Evolutionary conservation across 2,888 invertebrate species (phyloP).

Genomic region (Pocota personata): DNA sequence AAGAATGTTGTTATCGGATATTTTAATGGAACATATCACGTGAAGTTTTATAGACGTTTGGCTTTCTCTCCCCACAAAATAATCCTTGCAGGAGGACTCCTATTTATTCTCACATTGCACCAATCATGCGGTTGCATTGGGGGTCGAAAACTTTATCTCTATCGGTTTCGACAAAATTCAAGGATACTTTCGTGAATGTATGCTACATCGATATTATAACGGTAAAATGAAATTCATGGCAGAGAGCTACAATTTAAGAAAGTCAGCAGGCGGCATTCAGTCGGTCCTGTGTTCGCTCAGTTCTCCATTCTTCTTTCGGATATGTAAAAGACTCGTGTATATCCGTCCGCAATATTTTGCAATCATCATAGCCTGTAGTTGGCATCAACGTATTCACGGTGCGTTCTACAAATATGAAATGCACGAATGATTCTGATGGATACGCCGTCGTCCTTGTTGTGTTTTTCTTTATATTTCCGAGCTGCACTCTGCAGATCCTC

Average conservation of each 20-base stretch:
- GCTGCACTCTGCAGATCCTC: conserved; percentile 19
- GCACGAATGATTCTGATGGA: conserved; percentile 65
- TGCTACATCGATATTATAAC: conserved; percentile 4
- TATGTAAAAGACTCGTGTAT: conserved; percentile 21
- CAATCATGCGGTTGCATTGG: too few relatives aligned
- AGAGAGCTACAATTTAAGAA: conserved; percentile 29
- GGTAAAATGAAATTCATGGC: conserved; percentile 31
- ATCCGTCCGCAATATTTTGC: conserved; percentile 51
- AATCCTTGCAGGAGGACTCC: not conserved
- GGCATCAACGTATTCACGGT: conserved; percentile 35
- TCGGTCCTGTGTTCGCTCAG: not conserved
- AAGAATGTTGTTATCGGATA: conserved; percentile 67
- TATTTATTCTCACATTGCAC: not conserved
- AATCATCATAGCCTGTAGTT: conserved; percentile 37
- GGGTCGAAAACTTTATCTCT: not conserved
- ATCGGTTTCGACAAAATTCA: conserved; percentile 18
- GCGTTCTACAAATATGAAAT: conserved; percentile 61
- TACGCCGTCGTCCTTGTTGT: conserved; percentile 28
- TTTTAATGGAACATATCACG: conserved; percentile 54
- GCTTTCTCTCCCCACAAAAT: conserved; percentile 1
- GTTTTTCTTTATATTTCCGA: not conserved
- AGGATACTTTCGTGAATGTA: not conserved
- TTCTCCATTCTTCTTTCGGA: not conserved
- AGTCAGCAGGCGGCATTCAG: conserved; percentile 9
- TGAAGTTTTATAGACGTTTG: conserved; percentile 46